phyloP scores from a whole-genome alignment of 1,140 invertebrate species.

The Sarcophaga peregrina region DNA sequence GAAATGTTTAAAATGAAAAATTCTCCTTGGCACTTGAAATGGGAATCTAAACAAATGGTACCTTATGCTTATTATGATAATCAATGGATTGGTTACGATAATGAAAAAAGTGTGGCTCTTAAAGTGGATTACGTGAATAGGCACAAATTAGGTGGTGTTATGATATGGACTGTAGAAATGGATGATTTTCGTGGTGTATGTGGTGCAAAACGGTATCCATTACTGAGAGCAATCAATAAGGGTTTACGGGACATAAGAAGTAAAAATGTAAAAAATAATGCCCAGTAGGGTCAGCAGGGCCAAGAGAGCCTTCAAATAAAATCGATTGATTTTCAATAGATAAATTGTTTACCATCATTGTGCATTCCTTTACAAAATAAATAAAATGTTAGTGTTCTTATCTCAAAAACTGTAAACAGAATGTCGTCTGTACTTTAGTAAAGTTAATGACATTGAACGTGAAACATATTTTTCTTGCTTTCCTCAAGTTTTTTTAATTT shows the following conservation, averaged over 20 bases:
- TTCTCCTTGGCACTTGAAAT: slow-evolving; percentile 48
- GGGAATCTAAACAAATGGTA: slow-evolving; percentile 58
- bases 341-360: too few species aligned
- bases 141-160: slow-evolving; percentile 69
- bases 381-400: too few species aligned
- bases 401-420: too few species aligned
- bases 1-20: slow-evolving; percentile 58
- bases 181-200: slow-evolving; percentile 70
- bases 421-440: too few species aligned
- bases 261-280: too few species aligned
- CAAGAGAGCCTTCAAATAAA: too few species aligned
- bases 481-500: too few species aligned
- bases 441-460: too few species aligned
- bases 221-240: slow-evolving; percentile 62
- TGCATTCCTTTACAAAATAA: too few species aligned
- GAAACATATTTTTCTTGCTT: too few species aligned
- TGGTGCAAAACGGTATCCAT: slow-evolving; percentile 66
- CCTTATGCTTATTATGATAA: slow-evolving; percentile 63
- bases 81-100: slow-evolving; percentile 68
- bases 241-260: neutral
- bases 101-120: slow-evolving; percentile 60
- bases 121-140: slow-evolving; percentile 62
- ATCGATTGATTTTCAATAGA: too few species aligned
- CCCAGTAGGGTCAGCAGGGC: slow-evolving; percentile 45
- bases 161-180: slow-evolving; percentile 75